Base-by-base conservation (phyloP, 2,888 invertebrate species). In the Apeira syringaria region DNA sequence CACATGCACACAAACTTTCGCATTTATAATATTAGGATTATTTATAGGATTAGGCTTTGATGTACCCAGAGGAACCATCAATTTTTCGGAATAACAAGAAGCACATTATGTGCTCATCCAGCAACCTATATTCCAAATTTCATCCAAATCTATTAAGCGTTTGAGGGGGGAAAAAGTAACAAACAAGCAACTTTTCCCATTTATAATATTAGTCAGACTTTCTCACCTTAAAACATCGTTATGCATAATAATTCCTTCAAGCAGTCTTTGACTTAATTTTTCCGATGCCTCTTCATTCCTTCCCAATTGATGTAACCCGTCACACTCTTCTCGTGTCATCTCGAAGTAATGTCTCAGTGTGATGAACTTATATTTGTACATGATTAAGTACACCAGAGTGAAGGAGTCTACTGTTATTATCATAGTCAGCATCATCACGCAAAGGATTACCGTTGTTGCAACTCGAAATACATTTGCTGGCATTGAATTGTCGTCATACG, bases 361-460 rank as follows among this genome's bases (percentile, higher is more conserved):
- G n/a, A 85, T 79, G 25, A 86, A 79, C 53, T 89, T 89, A 45
- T 85, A 85, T 46, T 85, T 85, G 40, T 73, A 80, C 59, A 84
- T 79, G 5, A 87, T 82, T 7, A 89, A 59, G 35, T 77, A 72
- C 1, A 70, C 55, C 67, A 88, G 69, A 0, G 78, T 75, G 24
- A 77, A 74, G 1, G 68, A 53, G 40, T 88, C 88, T 0, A 80
- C 73, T 0, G 74, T 65, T n/a, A 82, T 42, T 1, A 82, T 80
- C 85, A 89, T 86, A 0, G 69, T 73, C 8, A 77, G 22, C 71
- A 87, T 43, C 74, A 87, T 69, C 0, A 74, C 3, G 4, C 54
- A 59, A 0, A 87, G 56, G 4, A 79, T 50, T 0, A 64, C 3
- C 1, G 89, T 84, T 1, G 61, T 67, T 10, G 69, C 61, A 1